These are phyloP conservation scores for Darevskia nairensis DNA, from an alignment of 2,797 vertebrate genomes.

Conservation along the genomic window DNA sequence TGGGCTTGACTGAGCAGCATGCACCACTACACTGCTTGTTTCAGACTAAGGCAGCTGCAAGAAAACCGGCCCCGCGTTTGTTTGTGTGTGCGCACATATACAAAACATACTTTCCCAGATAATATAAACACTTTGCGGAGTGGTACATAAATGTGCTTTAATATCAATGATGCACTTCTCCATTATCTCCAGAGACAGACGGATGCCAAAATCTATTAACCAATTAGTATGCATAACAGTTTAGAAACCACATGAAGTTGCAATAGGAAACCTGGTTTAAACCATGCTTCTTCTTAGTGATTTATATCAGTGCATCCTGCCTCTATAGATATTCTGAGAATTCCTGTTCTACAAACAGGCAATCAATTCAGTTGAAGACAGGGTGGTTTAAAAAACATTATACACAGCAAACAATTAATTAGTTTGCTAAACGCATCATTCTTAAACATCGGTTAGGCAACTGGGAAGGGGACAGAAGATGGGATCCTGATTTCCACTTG, in stretches of 20 bases:
- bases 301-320: not conserved
- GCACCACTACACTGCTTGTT: too few relatives aligned
- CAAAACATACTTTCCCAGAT: not conserved
- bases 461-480: not conserved
- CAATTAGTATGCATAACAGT: not conserved
- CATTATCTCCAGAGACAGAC: too few relatives aligned
- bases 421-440: not conserved
- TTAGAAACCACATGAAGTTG: not conserved
- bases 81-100: not conserved
- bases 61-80: too few relatives aligned
- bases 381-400: not conserved
- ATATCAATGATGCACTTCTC: not conserved
- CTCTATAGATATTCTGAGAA: not conserved
- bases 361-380: not conserved
- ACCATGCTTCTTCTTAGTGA: too few relatives aligned
- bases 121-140: not conserved
- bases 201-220: not conserved
- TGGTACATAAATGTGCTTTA: not conserved
- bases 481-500: not conserved
- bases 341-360: not conserved
- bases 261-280: not conserved
- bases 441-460: not conserved
- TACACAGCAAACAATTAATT: not conserved
- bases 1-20: too few relatives aligned
- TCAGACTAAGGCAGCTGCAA: too few relatives aligned